Conservation (phyloP, 2,113 vertebrate species). For the Pardalotus punctatus region DNA sequence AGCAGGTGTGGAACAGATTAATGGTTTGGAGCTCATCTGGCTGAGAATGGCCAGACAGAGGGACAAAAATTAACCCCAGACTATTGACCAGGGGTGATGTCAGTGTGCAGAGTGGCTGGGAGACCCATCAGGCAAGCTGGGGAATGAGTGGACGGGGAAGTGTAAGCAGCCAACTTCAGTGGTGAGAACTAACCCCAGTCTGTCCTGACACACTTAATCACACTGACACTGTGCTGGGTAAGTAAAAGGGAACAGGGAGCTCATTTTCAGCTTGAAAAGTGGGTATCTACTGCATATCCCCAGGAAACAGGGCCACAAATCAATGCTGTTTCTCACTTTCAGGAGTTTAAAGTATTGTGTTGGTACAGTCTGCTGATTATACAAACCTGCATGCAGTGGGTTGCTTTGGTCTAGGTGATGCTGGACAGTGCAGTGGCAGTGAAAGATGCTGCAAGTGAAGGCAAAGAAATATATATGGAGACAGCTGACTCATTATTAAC, state of each 20-base stretch:
- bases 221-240: not conserved
- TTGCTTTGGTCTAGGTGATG: not conserved
- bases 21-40: not conserved
- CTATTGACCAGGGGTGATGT: not conserved
- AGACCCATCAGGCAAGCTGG: not conserved
- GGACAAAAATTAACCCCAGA: not conserved
- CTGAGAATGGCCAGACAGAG: not conserved
- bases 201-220: not conserved
- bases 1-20: constrained; percentile 26
- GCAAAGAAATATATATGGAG: not conserved
- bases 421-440: not conserved
- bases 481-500: not conserved
- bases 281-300: not conserved
- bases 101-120: not conserved
- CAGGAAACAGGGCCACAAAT: not conserved
- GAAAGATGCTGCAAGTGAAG: not conserved
- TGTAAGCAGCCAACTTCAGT: not conserved
- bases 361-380: not conserved
- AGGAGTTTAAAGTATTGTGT: not conserved
- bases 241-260: not conserved
- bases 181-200: not conserved
- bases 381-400: not conserved
- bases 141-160: not conserved
- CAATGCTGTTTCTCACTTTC: not conserved
- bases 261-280: not conserved